Evolutionary conservation across 35 echinoderm and acorn worm species (phyloP).

Genomic region (Diadema setosum): DNA sequence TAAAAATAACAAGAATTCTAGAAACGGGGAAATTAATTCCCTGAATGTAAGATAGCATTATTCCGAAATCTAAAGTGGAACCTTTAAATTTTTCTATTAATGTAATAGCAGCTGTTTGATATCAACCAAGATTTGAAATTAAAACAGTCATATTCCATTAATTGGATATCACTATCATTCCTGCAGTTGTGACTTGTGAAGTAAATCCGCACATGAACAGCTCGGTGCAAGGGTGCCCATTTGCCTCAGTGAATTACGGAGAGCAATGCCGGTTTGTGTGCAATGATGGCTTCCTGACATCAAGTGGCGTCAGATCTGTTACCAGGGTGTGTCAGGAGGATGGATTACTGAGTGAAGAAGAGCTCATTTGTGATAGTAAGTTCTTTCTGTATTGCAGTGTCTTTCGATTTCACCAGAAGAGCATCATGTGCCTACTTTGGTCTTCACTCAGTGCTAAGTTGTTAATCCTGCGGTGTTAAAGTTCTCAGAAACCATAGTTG

Average conservation of each 20-base stretch:
- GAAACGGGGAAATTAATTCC: no score
- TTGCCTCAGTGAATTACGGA: background rate
- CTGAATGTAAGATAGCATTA: no score
- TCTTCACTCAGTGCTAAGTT: background rate
- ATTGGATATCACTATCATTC: no score
- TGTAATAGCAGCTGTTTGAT: no score
- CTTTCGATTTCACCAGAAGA: background rate
- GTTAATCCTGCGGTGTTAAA: background rate
- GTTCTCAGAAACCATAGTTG: background rate
- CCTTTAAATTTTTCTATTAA: no score
- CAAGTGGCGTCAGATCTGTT: background rate
- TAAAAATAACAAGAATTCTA: no score
- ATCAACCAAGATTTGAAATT: no score
- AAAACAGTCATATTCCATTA: no score
- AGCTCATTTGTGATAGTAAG: background rate
- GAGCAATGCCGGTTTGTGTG: conserved; percentile 8
- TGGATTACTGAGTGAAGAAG: background rate
- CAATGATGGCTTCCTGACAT: background rate
- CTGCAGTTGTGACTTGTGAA: no score
- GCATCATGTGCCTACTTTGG: background rate
- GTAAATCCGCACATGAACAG: no score
- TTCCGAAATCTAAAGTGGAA: no score
- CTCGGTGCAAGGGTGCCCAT: no score
- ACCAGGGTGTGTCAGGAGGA: background rate
- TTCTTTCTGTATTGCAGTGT: background rate